Base-by-base conservation (phyloP, 2,113 vertebrate species). In the Cepphus grylle region DNA sequence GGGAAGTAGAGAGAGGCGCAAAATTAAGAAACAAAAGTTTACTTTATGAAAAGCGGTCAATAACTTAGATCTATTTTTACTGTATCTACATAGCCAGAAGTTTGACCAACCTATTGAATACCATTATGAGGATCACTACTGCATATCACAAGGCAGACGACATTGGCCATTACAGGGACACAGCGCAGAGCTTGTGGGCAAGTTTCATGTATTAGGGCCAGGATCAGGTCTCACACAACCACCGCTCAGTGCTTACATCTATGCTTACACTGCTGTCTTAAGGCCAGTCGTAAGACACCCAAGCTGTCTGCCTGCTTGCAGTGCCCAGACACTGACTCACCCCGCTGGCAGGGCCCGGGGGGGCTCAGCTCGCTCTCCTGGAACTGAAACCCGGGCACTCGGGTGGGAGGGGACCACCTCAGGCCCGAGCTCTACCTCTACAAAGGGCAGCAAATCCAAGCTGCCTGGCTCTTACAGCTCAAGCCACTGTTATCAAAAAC, bases 281-380 rank as follows among this genome's bases (percentile, higher is more conserved):
- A 29, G 32, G 53, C 43, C 50, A 52, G 34, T 3, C 38, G 20
- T 53, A 9, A 22, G 21, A n/a, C 63, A n/a, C 30, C 20, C 13
- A 3, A 25, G 49, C 32, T 27, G 34, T 23, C 56, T 25, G 42
- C 16, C 50, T n/a, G 72, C 38, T 15, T 32, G 43, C 26, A 17
- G 30, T 20, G 30, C 66, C 80, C 13, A 26, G 56, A 52, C 36
- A 21, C 6, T 27, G 86, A 55, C 21, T 81, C 25, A 71, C 5
- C 0, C 0, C 2, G 0, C 36, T 4, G 23, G 49, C 26, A 73
- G 18, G 11, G 47, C 12, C n/a, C 6, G 7, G 61, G 55, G 29
- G 27, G n/a, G 4, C 6, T 27, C 32, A 50, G 52, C 26, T 49
- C 9, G 2, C 22, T 9, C 80, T 80, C 32, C 49, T 29, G 61